Evolutionary conservation across 2,797 vertebrate genomes (phyloP).

Genomic region (Manis pentadactyla): DNA sequence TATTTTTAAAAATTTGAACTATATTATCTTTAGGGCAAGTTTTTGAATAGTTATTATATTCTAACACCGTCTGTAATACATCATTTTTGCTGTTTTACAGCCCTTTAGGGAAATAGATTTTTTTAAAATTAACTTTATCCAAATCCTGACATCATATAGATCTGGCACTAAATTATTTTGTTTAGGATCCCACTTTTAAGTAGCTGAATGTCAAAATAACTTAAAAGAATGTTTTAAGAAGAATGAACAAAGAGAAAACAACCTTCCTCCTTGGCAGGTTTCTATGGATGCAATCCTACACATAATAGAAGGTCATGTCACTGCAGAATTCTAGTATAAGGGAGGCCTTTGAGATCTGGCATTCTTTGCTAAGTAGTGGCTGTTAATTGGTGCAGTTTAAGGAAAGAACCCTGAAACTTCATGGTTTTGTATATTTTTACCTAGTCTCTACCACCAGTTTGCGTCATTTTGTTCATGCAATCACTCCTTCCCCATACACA

Average conservation of each 20-base stretch:
- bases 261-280: background rate
- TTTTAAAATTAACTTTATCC: conserved; percentile 39
- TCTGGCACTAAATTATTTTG: background rate
- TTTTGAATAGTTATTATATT: conserved; percentile 27
- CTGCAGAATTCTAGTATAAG: background rate
- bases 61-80: background rate
- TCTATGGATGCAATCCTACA: background rate
- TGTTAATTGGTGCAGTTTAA: background rate
- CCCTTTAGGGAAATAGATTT: background rate
- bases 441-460: background rate
- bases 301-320: background rate
- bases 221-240: background rate
- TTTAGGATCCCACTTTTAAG: background rate
- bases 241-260: conserved; percentile 34
- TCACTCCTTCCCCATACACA: too few species aligned
- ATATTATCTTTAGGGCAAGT: background rate
- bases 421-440: background rate
- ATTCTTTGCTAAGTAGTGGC: background rate
- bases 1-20: background rate
- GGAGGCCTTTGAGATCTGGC: background rate
- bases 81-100: background rate
- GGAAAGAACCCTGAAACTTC: background rate
- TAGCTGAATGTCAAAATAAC: background rate
- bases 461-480: background rate
- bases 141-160: background rate